A percentile compares a stretch with the other conserved stretches of the same genome.
Evolutionary conservation across 1,140 invertebrate genomes (phyloP).

Genomic region (Melipona quadrifasciata): DNA sequence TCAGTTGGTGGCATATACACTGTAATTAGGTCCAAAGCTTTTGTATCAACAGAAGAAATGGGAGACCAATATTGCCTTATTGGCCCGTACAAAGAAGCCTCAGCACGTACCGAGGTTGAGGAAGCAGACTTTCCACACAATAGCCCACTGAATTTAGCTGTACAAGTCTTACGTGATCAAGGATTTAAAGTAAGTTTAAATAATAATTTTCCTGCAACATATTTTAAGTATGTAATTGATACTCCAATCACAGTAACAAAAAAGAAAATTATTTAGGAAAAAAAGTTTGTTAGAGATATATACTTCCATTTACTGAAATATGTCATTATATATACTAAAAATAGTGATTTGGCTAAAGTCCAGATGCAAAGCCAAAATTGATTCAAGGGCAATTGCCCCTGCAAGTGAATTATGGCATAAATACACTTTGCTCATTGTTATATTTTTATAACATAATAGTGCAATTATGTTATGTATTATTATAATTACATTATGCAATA

Average conservation of each 20-base stretch:
- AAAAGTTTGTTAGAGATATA: slow-evolving; percentile 5
- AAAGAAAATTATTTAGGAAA: background rate
- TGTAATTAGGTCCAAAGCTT: slow-evolving; percentile 98
- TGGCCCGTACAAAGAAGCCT: slow-evolving; percentile 96
- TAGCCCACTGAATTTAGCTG: slow-evolving; percentile 89
- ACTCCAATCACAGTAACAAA: background rate
- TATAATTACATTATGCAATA: background rate
- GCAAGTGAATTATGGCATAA: background rate
- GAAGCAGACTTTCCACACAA: slow-evolving; percentile 92
- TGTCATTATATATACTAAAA: slow-evolving; percentile 37
- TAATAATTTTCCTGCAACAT: background rate
- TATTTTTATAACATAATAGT: too few species aligned
- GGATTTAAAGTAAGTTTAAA: slow-evolving; percentile 91
- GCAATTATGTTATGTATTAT: too few species aligned
- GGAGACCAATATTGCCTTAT: slow-evolving; percentile 98
- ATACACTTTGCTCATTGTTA: background rate
- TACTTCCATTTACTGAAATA: slow-evolving; percentile 21
- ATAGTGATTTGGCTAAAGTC: slow-evolving; percentile 50
- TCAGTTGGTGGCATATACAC: slow-evolving; percentile 99
- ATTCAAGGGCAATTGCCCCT: slow-evolving; percentile 44
- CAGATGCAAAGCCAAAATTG: slow-evolving; percentile 53
- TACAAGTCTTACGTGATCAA: slow-evolving; percentile 90
- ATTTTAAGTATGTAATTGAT: background rate
- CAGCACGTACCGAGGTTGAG: slow-evolving; percentile 97
- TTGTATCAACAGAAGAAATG: slow-evolving; percentile 98